Conservation (phyloP, 2,797 vertebrate species). For the Crenuchus spilurus region DNA sequence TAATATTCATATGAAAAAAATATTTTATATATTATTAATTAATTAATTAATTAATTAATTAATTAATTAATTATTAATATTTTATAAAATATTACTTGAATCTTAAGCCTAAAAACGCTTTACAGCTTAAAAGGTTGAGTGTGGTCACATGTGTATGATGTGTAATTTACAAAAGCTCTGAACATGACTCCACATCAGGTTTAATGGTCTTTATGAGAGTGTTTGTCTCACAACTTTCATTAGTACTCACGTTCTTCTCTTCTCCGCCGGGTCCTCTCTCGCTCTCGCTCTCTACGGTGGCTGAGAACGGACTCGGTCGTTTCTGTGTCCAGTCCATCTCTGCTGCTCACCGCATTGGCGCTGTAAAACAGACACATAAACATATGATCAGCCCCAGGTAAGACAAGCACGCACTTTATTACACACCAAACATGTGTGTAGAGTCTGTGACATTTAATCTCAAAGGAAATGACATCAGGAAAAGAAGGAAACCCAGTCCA, state of each 20-base stretch:
- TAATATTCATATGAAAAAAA: no score
- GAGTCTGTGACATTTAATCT: not conserved
- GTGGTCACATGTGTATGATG: no score
- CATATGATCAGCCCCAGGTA: not conserved
- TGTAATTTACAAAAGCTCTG: no score
- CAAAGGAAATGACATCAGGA: constrained; percentile 3
- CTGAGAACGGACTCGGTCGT: constrained; percentile 90
- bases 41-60: no score
- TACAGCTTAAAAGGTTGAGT: no score
- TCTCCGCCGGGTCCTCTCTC: constrained; percentile 72
- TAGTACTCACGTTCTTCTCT: constrained; percentile 78
- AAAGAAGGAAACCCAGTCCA: not conserved
- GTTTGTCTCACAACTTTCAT: not conserved
- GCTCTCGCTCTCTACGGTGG: constrained; percentile 88
- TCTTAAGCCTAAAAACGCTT: no score
- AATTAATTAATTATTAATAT: no score
- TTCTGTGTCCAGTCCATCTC: constrained; percentile 93
- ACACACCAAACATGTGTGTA: not conserved
- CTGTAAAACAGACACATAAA: not conserved
- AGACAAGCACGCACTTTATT: not conserved
- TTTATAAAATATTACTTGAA: no score
- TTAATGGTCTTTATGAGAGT: not conserved
- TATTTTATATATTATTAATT: no score
- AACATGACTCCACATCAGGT: no score
- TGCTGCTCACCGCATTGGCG: constrained; percentile 89